phyloP scores from a whole-genome alignment of 2,113 vertebrate species.

The Dipodomys spectabilis region DNA sequence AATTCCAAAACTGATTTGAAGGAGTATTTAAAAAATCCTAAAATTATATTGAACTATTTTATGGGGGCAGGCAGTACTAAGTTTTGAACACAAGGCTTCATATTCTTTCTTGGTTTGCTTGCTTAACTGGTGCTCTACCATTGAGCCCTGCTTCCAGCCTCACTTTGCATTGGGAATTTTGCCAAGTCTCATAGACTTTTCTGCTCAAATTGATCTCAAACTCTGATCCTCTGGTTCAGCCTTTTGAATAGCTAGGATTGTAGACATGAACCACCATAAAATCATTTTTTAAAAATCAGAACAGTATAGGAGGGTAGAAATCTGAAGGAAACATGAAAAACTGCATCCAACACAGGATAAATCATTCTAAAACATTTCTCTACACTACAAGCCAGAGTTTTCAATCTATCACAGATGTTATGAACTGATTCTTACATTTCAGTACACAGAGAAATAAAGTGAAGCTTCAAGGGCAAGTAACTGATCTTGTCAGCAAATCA shows the following conservation, averaged over 20 bases:
- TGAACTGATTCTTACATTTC: neutral
- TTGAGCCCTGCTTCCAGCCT: too few species aligned
- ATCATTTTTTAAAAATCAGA: neutral
- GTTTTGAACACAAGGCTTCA: too few species aligned
- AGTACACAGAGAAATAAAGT: constrained; percentile 4
- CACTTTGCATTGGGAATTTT: too few species aligned
- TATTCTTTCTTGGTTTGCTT: too few species aligned
- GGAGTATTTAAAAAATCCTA: neutral
- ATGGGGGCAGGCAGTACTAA: too few species aligned
- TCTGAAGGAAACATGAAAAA: neutral
- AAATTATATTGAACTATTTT: too few species aligned
- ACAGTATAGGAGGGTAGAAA: neutral
- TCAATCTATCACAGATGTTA: neutral
- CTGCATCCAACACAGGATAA: neutral
- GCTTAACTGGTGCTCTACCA: too few species aligned
- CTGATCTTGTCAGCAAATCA: neutral
- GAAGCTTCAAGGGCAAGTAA: neutral
- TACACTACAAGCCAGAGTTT: neutral
- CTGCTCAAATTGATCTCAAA: too few species aligned
- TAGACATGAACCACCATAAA: neutral
- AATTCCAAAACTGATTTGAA: constrained; percentile 23
- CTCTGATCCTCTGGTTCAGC: too few species aligned
- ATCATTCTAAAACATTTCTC: neutral
- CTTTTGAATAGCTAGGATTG: too few species aligned
- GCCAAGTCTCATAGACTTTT: too few species aligned